Evolutionary conservation across 1,140 invertebrate genomes (phyloP), one percentile per base, ranked within the genome.

Genomic region (Leptinotarsa lineolata): DNA sequence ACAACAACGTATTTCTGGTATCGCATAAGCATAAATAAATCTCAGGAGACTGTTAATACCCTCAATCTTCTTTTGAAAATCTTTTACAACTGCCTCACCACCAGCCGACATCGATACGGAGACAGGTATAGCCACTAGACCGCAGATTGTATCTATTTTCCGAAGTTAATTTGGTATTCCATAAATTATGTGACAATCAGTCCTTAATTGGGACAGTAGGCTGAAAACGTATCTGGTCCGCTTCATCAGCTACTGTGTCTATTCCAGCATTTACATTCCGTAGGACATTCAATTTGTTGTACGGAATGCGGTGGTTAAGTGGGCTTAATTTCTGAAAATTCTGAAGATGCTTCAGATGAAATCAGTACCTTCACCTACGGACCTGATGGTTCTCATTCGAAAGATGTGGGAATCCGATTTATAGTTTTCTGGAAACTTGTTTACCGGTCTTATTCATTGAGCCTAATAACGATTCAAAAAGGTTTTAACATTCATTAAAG

Each of bases 191-290:
- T 39, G 64, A 66, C 64, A 66, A 66, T 66, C 64, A 66, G 22
- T 66, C 64, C 64, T 69, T 69, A 69, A 69, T 69, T 69, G 68
- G 68, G 45, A 22, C 68, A 48, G 12, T 15, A 54, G 18, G 18
- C 16, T n/a, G 48, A 69, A 58, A 24, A 69, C 20, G 54, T 69
- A 69, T 69, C 68, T 69, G 68, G 68, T 46, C 68, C 21, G 54
- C 54, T 69, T 24, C 46, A 69, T 69, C 68, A 22, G 68, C 68
- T 69, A 69, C 68, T 69, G 68, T 69, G 46, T 39, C 64, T 59
- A 69, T 46, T 22, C 58, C 46, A 21, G 58, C 54, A 22, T 69
- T 59, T 69, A 69, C 68, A 69, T 69, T 69, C 68, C 48, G 16
- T 54, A 54, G 48, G 48, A 54, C 48, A 54, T 65, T 18, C 63